Percentiles rank a stretch among this genome's conserved stretches.
Conservation (phyloP, 2,888 invertebrate genomes). For the Acronicta psi region DNA sequence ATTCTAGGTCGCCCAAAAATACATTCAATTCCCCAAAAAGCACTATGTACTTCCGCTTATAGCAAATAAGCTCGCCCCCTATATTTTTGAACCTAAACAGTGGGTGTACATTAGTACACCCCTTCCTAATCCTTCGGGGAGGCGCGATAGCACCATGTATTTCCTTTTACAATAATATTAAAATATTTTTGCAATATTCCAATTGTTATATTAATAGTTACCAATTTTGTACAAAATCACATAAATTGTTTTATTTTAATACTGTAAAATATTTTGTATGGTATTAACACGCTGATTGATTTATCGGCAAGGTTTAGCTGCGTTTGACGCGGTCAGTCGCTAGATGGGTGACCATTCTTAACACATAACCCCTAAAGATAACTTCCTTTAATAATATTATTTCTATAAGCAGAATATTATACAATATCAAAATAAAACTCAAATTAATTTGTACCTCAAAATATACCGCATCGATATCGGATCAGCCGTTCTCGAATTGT, state of each 20-base stretch:
- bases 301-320: too few species aligned
- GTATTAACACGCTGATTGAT: too few species aligned
- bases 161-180: neutral
- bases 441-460: neutral
- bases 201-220: constrained; percentile 27
- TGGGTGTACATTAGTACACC: too few species aligned
- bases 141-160: too few species aligned
- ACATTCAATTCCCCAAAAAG: neutral
- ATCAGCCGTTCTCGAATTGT: constrained; percentile 41
- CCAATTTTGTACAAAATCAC: constrained; percentile 42
- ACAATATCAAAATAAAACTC: constrained; percentile 10
- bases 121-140: too few species aligned
- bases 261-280: constrained; percentile 1
- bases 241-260: constrained; percentile 2
- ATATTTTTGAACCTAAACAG: too few species aligned
- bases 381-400: too few species aligned
- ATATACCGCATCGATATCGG: constrained; percentile 12
- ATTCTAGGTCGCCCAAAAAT: neutral
- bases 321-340: too few species aligned
- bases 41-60: neutral
- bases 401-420: constrained; percentile 8
- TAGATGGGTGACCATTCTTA: too few species aligned
- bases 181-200: constrained; percentile 5
- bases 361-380: too few species aligned
- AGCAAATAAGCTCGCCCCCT: too few species aligned